Percentiles rank a stretch among this genome's conserved stretches.
These are phyloP conservation scores for Coracias cyanogaster DNA, from an alignment of 2,797 vertebrate species.

Conservation along the genomic window DNA sequence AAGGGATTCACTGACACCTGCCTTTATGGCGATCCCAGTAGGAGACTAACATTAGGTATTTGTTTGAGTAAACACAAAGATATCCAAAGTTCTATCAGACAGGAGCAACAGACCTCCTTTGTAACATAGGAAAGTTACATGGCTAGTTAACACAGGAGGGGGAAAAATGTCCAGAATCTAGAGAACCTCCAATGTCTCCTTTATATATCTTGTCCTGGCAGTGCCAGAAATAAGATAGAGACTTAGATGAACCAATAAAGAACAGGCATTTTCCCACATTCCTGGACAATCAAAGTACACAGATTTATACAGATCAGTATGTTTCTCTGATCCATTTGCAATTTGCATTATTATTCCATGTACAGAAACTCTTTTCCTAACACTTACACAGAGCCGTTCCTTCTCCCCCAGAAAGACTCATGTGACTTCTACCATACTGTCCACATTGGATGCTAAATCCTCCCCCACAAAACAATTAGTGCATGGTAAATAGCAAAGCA, in stretches of 20 bases:
- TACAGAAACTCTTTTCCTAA: background rate
- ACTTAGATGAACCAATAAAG: background rate
- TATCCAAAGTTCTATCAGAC: background rate
- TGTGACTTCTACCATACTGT: background rate
- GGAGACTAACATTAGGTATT: background rate
- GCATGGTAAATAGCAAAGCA: background rate
- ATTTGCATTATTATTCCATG: background rate
- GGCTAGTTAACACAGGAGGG: background rate
- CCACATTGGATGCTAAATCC: background rate
- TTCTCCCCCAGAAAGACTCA: background rate
- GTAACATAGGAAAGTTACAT: background rate
- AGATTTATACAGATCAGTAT: background rate
- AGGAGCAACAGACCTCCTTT: background rate
- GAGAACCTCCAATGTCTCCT: background rate
- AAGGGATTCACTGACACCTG: background rate
- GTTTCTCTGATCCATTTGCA: background rate
- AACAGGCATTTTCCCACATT: background rate
- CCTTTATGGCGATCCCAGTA: accelerated
- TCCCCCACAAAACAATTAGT: background rate
- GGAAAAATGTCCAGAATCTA: background rate
- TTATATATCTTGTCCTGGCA: background rate
- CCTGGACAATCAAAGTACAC: background rate
- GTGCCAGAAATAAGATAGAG: background rate
- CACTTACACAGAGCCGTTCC: background rate
- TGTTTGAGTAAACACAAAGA: background rate